Evolutionary conservation across 1,140 invertebrate genomes (phyloP), one percentile per base, ranked within the genome.

Genomic region (Drosophila auraria): DNA sequence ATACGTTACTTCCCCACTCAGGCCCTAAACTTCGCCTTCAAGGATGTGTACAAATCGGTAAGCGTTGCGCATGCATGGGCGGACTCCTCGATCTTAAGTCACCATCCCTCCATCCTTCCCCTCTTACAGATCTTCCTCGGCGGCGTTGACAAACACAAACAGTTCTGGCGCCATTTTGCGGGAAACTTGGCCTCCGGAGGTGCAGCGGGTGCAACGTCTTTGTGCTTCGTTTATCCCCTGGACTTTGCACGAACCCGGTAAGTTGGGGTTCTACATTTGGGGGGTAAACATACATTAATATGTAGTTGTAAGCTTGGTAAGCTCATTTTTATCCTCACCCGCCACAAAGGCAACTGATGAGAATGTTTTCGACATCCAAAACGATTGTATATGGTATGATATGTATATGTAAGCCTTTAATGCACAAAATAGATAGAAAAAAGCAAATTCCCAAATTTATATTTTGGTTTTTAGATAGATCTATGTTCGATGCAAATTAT

Each of bases 1-100:
- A 96, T 98, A 91, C 94, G 97, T 86, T 98, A 98, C 93, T 98
- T 98, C 94, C 98, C 98, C 40, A 98, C 97, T n/a, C 98, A 99
- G 93, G 98, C 98, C 36, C 94, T 99, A 20, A 99, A 99, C 94
- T 99, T 99, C 93, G 97, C 97, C 59, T 98, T 98, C 94, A 98
- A 98, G 93, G 97, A 98, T 93, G 95, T 95, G 80, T 97, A 97
- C 94, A 97, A 98, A 94, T 93, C 95, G 89, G 56, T 97, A 38
- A 53, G 79, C 75, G 9, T 15, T 25, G 0, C 3, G 36, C 2
- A 14, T 38, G 33, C 33, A 38, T 5, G 0, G 0, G 4, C 36
- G 36, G 12, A 14, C 12, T 15, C 40, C 15, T n/a, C 5, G 40
- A 42, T 6, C 40, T 30, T 23, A 3, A 15, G 9, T 8, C 1